Conservation (phyloP, 92 coral and sea anemone genomes). For the Palythoa heliodiscus region DNA sequence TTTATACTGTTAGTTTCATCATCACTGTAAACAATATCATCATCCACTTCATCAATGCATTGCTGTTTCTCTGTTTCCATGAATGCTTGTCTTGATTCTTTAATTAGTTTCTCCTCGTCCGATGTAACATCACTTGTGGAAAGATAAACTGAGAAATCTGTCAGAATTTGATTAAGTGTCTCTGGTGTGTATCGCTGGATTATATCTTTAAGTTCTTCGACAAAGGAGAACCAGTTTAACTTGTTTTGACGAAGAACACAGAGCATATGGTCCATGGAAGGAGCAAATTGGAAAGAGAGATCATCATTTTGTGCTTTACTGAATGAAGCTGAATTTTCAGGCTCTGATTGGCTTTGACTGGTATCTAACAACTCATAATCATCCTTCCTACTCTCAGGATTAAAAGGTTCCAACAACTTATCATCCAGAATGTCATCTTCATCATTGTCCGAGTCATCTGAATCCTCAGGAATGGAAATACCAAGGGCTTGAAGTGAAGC, state of each 20-base stretch:
- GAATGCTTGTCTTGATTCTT: constrained; percentile 7
- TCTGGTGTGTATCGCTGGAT: constrained; percentile 8
- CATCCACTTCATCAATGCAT: not conserved
- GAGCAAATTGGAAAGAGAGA: constrained; percentile 10
- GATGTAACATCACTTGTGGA: constrained; percentile 7
- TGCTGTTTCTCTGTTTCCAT: not conserved
- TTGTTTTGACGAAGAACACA: constrained; percentile 3
- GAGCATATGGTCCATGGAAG: constrained; percentile 2
- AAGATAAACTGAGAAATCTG: constrained; percentile 1
- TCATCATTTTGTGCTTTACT: constrained; percentile 9
- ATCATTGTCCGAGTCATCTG: constrained; percentile 11
- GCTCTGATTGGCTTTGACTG: constrained; percentile 6
- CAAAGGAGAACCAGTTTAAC: constrained; percentile 17
- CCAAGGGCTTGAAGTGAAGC: constrained; percentile 53
- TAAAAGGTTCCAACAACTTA: constrained; percentile 25
- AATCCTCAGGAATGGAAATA: constrained; percentile 46
- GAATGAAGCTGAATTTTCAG: constrained; percentile 6
- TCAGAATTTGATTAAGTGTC: not conserved
- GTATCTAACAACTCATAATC: not conserved
- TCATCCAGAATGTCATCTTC: constrained; percentile 8
- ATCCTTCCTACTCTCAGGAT: constrained; percentile 13
- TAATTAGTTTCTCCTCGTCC: constrained; percentile 4
- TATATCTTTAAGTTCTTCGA: constrained; percentile 7
- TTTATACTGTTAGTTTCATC: constrained; percentile 36
- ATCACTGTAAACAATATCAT: constrained; percentile 48